Conservation (phyloP, 2,797 vertebrate species). For the Anisognathus igniventris region DNA sequence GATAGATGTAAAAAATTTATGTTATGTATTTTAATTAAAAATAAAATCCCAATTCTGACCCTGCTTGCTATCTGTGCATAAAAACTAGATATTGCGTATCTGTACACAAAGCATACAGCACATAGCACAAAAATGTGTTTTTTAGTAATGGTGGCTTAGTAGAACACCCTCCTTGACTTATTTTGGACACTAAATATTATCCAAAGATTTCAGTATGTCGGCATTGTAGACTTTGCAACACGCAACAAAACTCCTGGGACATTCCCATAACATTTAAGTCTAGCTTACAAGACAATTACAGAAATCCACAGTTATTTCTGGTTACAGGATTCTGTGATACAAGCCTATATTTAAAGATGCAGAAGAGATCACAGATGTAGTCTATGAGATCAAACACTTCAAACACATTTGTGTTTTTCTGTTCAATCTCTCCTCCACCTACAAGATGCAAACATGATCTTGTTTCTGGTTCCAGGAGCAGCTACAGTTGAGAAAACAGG, state of each 20-base stretch:
- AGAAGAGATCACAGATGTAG: neutral
- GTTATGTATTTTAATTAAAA: neutral
- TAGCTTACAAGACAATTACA: neutral
- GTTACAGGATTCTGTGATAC: neutral
- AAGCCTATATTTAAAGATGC: neutral
- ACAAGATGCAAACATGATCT: neutral
- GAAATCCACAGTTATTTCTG: neutral
- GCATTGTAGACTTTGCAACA: neutral
- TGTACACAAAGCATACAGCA: neutral
- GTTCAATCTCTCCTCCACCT: neutral
- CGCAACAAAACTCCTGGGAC: neutral
- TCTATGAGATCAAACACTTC: neutral
- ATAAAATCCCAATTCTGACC: neutral
- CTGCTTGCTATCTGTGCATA: neutral
- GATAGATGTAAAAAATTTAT: neutral
- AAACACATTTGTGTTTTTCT: neutral
- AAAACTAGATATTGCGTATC: neutral
- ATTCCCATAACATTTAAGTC: neutral
- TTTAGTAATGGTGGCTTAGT: neutral
- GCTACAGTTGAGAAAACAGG: neutral
- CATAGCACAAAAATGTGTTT: neutral
- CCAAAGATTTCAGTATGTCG: neutral
- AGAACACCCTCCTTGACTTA: neutral
- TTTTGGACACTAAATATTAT: neutral
- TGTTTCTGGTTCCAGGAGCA: neutral